Conservation (phyloP, 2,113 vertebrate genomes). For the Riparia riparia region DNA sequence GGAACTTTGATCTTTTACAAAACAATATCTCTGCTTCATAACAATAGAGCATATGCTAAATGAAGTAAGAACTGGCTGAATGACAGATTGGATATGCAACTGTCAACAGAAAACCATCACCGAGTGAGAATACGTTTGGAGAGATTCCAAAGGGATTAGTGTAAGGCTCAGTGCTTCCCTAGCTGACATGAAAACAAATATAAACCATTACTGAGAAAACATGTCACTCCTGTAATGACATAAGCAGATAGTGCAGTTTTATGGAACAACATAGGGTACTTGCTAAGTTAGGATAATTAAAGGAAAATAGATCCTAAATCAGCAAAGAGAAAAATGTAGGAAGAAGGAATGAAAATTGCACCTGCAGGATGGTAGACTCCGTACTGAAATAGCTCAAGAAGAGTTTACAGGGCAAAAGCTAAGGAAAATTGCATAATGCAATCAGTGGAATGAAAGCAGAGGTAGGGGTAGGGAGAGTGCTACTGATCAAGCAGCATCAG, state of each 20-base stretch:
- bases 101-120: slow-evolving; percentile 53
- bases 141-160: slow-evolving; percentile 12
- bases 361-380: neutral
- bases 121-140: neutral
- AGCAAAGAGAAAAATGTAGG: neutral
- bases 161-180: neutral
- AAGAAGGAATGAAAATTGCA: neutral
- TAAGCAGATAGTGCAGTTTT: neutral
- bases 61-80: slow-evolving; percentile 35
- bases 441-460: neutral
- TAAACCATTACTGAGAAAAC: slow-evolving; percentile 13
- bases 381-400: neutral
- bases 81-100: slow-evolving; percentile 36
- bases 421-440: neutral
- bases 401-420: neutral
- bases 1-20: slow-evolving; percentile 3
- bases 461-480: neutral
- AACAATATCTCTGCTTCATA: neutral
- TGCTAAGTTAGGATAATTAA: neutral
- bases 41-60: slow-evolving; percentile 31
- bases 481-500: neutral
- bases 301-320: neutral
- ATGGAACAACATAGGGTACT: neutral
- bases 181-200: neutral
- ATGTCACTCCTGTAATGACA: neutral